Percentiles rank a stretch among this genome's conserved stretches.
Conservation (phyloP, 2,888 invertebrate species). For the Bombylius major region DNA sequence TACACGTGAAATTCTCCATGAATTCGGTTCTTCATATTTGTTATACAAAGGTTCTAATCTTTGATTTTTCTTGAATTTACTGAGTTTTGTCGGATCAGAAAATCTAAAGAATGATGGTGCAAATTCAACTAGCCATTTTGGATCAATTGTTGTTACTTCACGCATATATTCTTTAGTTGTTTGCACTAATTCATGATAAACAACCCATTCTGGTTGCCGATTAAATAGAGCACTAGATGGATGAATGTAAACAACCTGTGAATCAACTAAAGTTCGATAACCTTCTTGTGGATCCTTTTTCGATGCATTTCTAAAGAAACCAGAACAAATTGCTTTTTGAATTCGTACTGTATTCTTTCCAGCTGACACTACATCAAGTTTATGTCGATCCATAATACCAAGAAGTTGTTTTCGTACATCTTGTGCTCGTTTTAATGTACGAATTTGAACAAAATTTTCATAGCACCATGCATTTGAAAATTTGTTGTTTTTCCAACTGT, state of each 20-base stretch:
- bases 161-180: constrained; percentile 99
- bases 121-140: constrained; percentile 97
- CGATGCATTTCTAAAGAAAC: constrained; percentile 96
- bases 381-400: constrained; percentile 96
- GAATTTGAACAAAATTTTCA: constrained; percentile 96
- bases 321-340: constrained; percentile 96
- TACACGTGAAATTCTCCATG: constrained; percentile 95
- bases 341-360: constrained; percentile 90
- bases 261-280: constrained; percentile 93
- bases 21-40: constrained; percentile 98
- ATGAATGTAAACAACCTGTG: constrained; percentile 97
- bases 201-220: constrained; percentile 98
- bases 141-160: constrained; percentile 93
- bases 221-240: constrained; percentile 97
- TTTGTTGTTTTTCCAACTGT: constrained; percentile 98
- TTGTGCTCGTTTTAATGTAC: constrained; percentile 92
- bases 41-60: constrained; percentile 94
- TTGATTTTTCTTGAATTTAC: constrained; percentile 98
- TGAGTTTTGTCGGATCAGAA: constrained; percentile 95
- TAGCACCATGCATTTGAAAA: constrained; percentile 99
- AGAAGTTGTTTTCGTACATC: constrained; percentile 95
- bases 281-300: constrained; percentile 99
- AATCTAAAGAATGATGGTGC: constrained; percentile 99
- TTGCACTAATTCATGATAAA: constrained; percentile 96
- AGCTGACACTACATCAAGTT: constrained; percentile 91